phyloP scores from a whole-genome alignment of 2,888 invertebrate genomes.

The Mimumesa dahlbomi region DNA sequence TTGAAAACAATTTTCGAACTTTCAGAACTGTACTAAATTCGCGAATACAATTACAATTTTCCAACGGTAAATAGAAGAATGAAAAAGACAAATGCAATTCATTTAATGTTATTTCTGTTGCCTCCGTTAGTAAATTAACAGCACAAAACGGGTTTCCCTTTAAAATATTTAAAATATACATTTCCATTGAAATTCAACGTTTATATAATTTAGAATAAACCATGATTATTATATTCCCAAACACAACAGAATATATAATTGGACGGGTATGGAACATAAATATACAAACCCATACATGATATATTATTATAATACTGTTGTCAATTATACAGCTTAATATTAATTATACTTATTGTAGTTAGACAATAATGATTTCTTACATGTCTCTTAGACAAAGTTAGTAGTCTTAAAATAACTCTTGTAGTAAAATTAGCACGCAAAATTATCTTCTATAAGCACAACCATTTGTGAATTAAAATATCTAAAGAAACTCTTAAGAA shows the following conservation, averaged over 20 bases:
- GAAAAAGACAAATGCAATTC: neutral
- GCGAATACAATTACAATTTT: neutral
- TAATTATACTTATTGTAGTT: slow-evolving; percentile 27
- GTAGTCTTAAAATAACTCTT: slow-evolving; percentile 8
- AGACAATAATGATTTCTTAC: neutral
- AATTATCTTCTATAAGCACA: slow-evolving; percentile 4
- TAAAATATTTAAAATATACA: too few relatives aligned
- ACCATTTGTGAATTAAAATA: slow-evolving; percentile 12
- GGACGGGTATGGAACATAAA: slow-evolving; percentile 7
- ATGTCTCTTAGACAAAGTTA: slow-evolving; percentile 6
- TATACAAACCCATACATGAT: slow-evolving; percentile 9
- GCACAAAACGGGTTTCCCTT: too few relatives aligned
- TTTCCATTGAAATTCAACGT: too few relatives aligned
- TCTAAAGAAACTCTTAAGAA: slow-evolving; percentile 15
- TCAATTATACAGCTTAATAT: slow-evolving; percentile 38
- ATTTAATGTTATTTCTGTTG: neutral
- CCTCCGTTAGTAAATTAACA: too few relatives aligned
- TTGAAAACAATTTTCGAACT: slow-evolving; percentile 29
- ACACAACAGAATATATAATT: neutral
- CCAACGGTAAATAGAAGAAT: neutral
- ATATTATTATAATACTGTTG: slow-evolving; percentile 46
- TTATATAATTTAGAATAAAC: too few relatives aligned
- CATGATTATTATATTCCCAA: neutral
- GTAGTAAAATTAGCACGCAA: slow-evolving; percentile 10
- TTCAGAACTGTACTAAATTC: too few relatives aligned